Evolutionary conservation across 2,797 vertebrate species (phyloP), one percentile per base, ranked within the genome.

Genomic region (Sebastes variabilis): DNA sequence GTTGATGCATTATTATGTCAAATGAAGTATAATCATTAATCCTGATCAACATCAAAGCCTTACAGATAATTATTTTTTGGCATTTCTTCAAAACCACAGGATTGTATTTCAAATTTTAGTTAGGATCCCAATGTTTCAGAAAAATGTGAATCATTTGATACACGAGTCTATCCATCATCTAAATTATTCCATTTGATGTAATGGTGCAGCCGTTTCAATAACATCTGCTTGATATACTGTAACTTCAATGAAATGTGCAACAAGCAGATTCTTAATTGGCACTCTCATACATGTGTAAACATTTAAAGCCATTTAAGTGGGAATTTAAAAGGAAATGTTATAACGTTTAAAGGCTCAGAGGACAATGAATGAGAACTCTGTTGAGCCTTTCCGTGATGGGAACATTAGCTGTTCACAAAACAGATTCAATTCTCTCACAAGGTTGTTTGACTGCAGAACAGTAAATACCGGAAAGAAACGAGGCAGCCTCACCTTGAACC

Each of bases 21-120:
- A 49, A 9, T 58, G 34, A 76, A 22, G 64, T 71, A 36, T 65
- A 68, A 79, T 82, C 58, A 64, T 72, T 65, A 68, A 49, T 29
- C 72, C 55, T 74, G 59, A 75, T 75, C 38, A 60, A 69, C 71
- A 78, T 74, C 77, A 84, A 84, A 87, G 66, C 22, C 38, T 75
- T 6, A 16, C 32, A 61, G 27, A 52, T 56, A 58, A 75, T 61
- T n/a, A 61, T 62, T 66, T 55, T 77, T 71, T 54, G 61, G 22
- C 16, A 56, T 46, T 78, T 32, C 18, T 62, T 73, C 24, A 52
- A 66, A 65, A 29, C 16, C 68, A 54, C n/a, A 66, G 56, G 67
- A 54, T 25, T 42, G 14, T 2, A 10, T 64, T 56, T 61, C 24
- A 20, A 8, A 46, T 36, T 55, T 67, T 46, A 67, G 14, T 30